Conservation (phyloP, 37 sponge, comb jelly and placozoan species). For the Bolinopsis microptera region DNA sequence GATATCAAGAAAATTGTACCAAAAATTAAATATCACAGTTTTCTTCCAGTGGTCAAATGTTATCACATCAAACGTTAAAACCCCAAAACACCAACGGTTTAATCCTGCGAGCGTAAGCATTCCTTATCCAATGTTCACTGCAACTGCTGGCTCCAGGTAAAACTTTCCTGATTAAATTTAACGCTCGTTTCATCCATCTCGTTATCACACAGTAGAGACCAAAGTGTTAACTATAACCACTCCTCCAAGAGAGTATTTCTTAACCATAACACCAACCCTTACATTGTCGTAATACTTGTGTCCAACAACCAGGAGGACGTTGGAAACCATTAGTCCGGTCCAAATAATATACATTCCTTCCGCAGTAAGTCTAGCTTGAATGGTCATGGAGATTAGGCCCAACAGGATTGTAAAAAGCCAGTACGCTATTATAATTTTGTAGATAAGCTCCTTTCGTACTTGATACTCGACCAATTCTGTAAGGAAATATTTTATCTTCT, state of each 20-base stretch:
- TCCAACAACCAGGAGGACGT: neutral
- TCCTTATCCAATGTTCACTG: too few species aligned
- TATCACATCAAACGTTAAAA: too few species aligned
- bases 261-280: neutral
- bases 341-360: neutral
- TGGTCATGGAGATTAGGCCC: neutral
- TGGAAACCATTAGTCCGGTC: neutral
- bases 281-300: neutral
- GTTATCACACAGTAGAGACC: neutral
- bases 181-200: too few species aligned
- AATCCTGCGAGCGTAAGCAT: too few species aligned
- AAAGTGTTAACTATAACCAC: neutral
- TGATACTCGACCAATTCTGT: neutral
- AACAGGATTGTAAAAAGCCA: neutral
- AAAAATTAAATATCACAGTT: too few species aligned
- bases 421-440: neutral
- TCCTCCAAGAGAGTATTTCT: neutral
- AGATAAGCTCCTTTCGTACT: neutral
- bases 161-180: too few species aligned
- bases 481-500: too few species aligned
- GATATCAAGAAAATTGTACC: too few species aligned
- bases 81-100: too few species aligned
- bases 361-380: neutral
- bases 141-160: too few species aligned
- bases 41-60: too few species aligned